A percentile compares a stretch with the other conserved stretches of the same genome.
phyloP scores from a whole-genome alignment of 1,140 invertebrate species.

The Lordiphosa stackelbergi region DNA sequence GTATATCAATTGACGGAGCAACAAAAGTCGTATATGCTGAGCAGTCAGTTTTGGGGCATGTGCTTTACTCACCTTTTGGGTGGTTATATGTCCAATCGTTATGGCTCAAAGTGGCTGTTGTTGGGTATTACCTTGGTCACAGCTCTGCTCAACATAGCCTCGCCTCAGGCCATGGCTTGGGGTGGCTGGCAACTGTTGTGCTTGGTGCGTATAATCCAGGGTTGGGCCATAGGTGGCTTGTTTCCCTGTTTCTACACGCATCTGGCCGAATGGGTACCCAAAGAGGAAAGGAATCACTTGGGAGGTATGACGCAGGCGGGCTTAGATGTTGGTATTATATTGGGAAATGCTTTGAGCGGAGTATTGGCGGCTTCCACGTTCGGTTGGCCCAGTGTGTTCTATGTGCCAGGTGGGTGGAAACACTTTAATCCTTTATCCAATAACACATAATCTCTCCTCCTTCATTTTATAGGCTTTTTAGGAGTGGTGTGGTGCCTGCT shows the following conservation, averaged over 20 bases:
- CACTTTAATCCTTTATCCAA: too few species aligned
- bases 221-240: slow-evolving; percentile 87
- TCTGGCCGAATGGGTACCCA: slow-evolving; percentile 77
- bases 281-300: slow-evolving; percentile 80
- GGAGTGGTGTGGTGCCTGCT: slow-evolving; percentile 80
- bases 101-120: slow-evolving; percentile 82
- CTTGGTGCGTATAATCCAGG: slow-evolving; percentile 84
- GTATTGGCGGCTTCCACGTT: slow-evolving; percentile 80
- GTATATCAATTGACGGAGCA: slow-evolving; percentile 77
- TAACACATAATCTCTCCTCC: slow-evolving; percentile 78
- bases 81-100: slow-evolving; percentile 82
- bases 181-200: slow-evolving; percentile 81
- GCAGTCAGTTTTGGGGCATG: slow-evolving; percentile 83
- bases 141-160: slow-evolving; percentile 75
- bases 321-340: slow-evolving; percentile 84
- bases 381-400: slow-evolving; percentile 90
- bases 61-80: slow-evolving; percentile 81
- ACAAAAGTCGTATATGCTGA: slow-evolving; percentile 79
- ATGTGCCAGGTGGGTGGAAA: slow-evolving; percentile 80
- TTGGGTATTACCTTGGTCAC: slow-evolving; percentile 78
- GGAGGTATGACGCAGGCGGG: slow-evolving; percentile 82
- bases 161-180: slow-evolving; percentile 63
- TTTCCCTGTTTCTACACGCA: slow-evolving; percentile 87
- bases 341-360: slow-evolving; percentile 83
- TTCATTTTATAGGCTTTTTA: slow-evolving; percentile 78